phyloP scores from a whole-genome alignment of 1,140 invertebrate species.

The Caenorhabditis latens region DNA sequence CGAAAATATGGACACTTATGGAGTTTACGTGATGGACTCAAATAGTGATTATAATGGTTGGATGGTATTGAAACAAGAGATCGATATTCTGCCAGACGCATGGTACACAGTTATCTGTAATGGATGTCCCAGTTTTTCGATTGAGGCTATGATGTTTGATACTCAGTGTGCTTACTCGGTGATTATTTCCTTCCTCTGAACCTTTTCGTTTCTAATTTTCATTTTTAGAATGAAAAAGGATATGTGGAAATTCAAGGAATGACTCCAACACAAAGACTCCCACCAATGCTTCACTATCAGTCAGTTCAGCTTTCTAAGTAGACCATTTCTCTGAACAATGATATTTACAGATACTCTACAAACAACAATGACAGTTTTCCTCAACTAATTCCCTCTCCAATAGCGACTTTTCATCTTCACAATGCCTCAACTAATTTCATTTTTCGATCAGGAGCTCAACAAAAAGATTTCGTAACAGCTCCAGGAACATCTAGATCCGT shows the following conservation, averaged over 20 bases:
- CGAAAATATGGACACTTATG: background rate
- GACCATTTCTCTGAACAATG: background rate
- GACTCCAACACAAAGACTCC: background rate
- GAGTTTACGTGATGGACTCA: background rate
- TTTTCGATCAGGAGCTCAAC: background rate
- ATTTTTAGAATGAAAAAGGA: background rate
- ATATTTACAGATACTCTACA: background rate
- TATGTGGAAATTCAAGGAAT: conserved; percentile 7
- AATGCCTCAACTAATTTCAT: background rate
- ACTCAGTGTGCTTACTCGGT: background rate
- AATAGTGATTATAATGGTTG: background rate
- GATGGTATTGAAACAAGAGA: background rate
- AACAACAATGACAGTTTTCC: background rate
- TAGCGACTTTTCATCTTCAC: conserved; percentile 16
- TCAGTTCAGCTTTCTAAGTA: background rate
- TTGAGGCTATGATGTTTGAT: background rate
- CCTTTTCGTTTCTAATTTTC: background rate
- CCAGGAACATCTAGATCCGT: background rate
- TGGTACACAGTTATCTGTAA: conserved; percentile 14
- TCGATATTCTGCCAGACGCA: background rate
- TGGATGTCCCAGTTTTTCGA: background rate
- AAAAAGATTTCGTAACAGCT: background rate
- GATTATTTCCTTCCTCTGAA: no score
- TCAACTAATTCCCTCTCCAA: background rate
- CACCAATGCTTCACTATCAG: background rate